Conservation (phyloP, 1,140 invertebrate genomes). For the Drosophila serrata region DNA sequence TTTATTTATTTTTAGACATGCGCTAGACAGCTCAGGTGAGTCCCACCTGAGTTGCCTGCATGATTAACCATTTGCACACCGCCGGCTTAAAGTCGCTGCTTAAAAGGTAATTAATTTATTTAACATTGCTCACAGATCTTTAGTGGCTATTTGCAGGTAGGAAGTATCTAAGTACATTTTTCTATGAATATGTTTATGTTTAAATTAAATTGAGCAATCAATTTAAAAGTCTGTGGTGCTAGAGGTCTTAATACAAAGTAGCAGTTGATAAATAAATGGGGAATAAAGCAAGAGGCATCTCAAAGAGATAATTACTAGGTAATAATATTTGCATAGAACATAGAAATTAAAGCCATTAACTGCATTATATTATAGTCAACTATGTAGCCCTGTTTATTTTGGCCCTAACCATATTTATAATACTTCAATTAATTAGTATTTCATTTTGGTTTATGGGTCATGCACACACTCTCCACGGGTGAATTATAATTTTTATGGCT, state of each 20-base stretch:
- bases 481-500: slow-evolving; percentile 15
- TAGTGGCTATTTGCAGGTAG: slow-evolving; percentile 12
- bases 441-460: slow-evolving; percentile 30
- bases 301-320: too few species aligned
- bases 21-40: slow-evolving; percentile 21
- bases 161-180: slow-evolving; percentile 21
- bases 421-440: slow-evolving; percentile 26
- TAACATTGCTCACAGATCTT: slow-evolving; percentile 8
- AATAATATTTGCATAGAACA: too few species aligned
- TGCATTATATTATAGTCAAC: neutral
- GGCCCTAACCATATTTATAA: slow-evolving; percentile 2
- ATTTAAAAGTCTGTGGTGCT: neutral
- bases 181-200: slow-evolving; percentile 1
- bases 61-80: slow-evolving; percentile 67
- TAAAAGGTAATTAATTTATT: slow-evolving; percentile 72
- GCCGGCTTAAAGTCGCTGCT: slow-evolving; percentile 47
- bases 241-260: too few species aligned
- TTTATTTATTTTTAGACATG: slow-evolving; percentile 72
- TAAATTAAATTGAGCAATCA: slow-evolving; percentile 7
- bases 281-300: neutral
- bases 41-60: slow-evolving; percentile 47
- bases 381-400: neutral
- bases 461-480: slow-evolving; percentile 6
- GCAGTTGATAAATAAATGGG: neutral
- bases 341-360: neutral